These are phyloP conservation scores for Pedetes capensis DNA, from an alignment of 2,113 vertebrate genomes.

Conservation along the genomic window DNA sequence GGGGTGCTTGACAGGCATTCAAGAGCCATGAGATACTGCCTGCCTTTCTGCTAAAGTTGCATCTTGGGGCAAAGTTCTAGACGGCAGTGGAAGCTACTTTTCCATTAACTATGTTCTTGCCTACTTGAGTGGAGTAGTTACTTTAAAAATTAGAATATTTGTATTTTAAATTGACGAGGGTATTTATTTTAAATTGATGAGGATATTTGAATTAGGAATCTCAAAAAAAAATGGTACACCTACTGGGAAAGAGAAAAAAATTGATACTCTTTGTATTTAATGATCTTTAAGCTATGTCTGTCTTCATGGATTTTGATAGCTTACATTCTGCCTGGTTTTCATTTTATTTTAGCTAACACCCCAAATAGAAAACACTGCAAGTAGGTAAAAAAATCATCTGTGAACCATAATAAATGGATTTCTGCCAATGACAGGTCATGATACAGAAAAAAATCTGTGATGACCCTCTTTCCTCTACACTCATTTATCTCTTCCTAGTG, in stretches of 20 bases:
- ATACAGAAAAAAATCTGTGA: slow-evolving; percentile 94
- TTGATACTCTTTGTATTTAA: background rate
- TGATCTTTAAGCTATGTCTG: slow-evolving; percentile 71
- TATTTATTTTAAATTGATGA: slow-evolving; percentile 42
- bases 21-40: background rate
- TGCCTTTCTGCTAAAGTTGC: background rate
- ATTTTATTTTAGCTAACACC: slow-evolving; percentile 86
- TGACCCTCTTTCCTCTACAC: slow-evolving; percentile 96
- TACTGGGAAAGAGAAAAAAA: background rate
- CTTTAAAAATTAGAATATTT: slow-evolving; percentile 56
- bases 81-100: background rate
- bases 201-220: slow-evolving; percentile 36
- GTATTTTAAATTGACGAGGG: background rate
- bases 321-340: slow-evolving; percentile 81
- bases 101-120: background rate
- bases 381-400: slow-evolving; percentile 92
- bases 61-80: background rate
- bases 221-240: slow-evolving; percentile 40
- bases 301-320: slow-evolving; percentile 81
- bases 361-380: slow-evolving; percentile 89
- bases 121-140: background rate
- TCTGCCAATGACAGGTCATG: slow-evolving; percentile 91
- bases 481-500: slow-evolving; percentile 99
- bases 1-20: background rate
- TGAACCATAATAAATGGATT: slow-evolving; percentile 92